Base-by-base conservation (phyloP, 2,113 vertebrate species). In the Pseudonaja textilis region DNA sequence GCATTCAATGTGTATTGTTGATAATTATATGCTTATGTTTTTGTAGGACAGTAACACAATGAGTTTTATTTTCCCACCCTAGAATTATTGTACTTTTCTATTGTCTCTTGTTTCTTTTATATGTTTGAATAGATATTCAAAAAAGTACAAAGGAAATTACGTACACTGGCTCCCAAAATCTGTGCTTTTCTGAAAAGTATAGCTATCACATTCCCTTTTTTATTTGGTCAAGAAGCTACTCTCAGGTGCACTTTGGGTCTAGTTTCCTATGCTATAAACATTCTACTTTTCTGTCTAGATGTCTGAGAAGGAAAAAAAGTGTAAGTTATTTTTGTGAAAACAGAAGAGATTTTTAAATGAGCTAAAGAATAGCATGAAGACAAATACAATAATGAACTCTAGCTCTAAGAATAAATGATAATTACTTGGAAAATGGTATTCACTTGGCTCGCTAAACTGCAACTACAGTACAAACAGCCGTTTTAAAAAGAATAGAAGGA, bases 211-310 rank as follows among this genome's bases (percentile, higher is more conserved):
- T 61, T 54, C 45, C 29, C 45, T 47, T 47, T 47, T 64, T 25
- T 87, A 57, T 89, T 91, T 93, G 64, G 54, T 93, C 87, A 90
- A 96, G 97, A 96, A 97, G 97, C 95, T 98, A 98, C 98, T 98
- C 97, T 98, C 97, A 98, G 97, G 97, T 97, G 97, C 92, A 97
- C 95, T 95, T 96, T 81, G 88, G 0, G 0, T 89, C 45, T 47
- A 22, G 50, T 11, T 25, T 52, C 22, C 45, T 61, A 90, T 89
- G 18, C 4, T 54, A 90, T 93, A n/a, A 90, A 94, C 81, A 88
- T 88, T 90, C 45, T 87, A 61, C 22, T 88, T 16, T 47, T 88
- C 39, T 18, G 26, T 57, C 88, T 90, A 25, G 92, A 90, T 90
- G 87, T 85, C 85, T 64, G 12, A 12, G 55, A 85, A 59, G 93